Base-by-base conservation (phyloP, 2,888 invertebrate species). In the Drosophila macrospina region DNA sequence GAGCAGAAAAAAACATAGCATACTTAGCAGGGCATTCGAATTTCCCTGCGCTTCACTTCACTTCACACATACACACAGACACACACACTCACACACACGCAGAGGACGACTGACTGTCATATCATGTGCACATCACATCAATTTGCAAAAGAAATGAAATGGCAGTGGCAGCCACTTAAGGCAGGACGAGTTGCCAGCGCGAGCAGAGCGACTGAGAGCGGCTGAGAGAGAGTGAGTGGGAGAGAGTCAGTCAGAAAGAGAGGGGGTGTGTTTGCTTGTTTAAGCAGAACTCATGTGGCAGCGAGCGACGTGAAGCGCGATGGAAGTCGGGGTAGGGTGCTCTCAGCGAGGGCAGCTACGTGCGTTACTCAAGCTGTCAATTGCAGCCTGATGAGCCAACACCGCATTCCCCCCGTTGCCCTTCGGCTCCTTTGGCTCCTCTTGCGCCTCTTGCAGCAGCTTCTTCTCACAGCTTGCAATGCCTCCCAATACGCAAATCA, bases 71-170 rank as follows among this genome's bases (percentile, higher is more conserved):
- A 34, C 36, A 15, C 16, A 37, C 20, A 28, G 15, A 15, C 15
- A 10, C 26, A 4, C 15, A 13, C 32, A 48, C 11, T 3, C 42
- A 24, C 15, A 28, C 6, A 5, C 5, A 28, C 28, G 8, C 28
- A 8, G 6, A 28, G 28, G 2, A 44, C 20, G 34, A 37, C 15
- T 24, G 54, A 34, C 64, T 76, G 77, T 78, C 80, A 80, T 80
- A 80, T 80, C 79, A 80, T 80, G 79, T 79, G 78, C 79, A 78
- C 80, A 80, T 80, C 79, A 72, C 80, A 80, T 80, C 79, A 80
- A 80, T 78, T 80, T 80, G 79, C 73, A 57, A 68, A 72, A 78
- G 71, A 80, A 78, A 79, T 78, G 80, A 78, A 80, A 80, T 80
- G 80, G 80, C 69, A 75, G 68, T 73, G 76, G 77, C 78, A 79